Base-by-base conservation (phyloP, 2,888 invertebrate species). In the Melinaea menophilus region DNA sequence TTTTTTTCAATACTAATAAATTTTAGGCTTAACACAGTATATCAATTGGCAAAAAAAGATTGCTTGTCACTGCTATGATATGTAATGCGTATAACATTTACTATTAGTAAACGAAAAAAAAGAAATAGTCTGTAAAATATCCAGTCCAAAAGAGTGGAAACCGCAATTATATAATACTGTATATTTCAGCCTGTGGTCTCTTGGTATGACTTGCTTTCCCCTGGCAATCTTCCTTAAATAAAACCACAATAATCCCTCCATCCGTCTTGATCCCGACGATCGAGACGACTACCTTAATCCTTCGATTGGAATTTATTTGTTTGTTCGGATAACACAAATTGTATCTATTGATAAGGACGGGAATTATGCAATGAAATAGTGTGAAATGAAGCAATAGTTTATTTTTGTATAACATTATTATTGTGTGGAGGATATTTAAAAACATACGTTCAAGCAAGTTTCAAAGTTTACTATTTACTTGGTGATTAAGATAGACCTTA, bases 281-380 rank as follows among this genome's bases (percentile, higher is more conserved):
- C 80, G 79, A 79, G 80, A 81, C 79, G 79, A 80, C 79, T 75
- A 77, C 82, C 82, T 86, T 84, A 84, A 86, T 86, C 84, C 81
- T 74, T 79, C 78, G 75, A 82, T 84, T 80, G 81, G 81, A 82
- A 85, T 86, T 85, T 83, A 85, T 85, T 82, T 73, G 72, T 73
- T 71, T 69, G 71, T 68, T 70, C 66, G 70, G 71, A 80, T 80
- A 79, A 78, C 83, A 84, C 79, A 84, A 84, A 84, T 84, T 79
- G 81, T 76, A 72, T 68, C 76, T 77, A 80, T 79, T 75, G 76
- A 35, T 61, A 60, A 70, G 73, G 68, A 69, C 70, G 76, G 75
- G 56, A 51, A 45, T 35, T 35, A 47, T 58, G 35, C 46, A 47
- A 13, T 13, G 37, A 5, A 22, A 22, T 22, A 22, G 22, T 22